These are phyloP conservation scores for Pseudocheirus occidentalis DNA, from an alignment of 2,797 vertebrate species.

Conservation along the genomic window DNA sequence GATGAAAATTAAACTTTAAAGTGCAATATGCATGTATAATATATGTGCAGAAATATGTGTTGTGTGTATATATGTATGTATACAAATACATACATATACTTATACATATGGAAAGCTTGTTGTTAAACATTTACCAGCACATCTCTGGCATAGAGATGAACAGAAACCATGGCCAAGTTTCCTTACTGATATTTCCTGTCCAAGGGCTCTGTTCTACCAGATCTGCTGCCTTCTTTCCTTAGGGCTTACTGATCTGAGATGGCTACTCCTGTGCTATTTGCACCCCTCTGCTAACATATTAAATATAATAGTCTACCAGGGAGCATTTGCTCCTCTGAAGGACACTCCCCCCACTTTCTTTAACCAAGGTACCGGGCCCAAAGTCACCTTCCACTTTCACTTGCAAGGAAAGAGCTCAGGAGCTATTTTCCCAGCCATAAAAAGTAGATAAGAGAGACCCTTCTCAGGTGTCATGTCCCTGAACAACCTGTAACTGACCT, in stretches of 20 bases:
- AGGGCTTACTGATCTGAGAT: background rate
- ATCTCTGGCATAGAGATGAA: background rate
- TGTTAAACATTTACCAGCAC: background rate
- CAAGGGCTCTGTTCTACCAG: background rate
- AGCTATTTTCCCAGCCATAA: background rate
- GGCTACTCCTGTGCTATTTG: background rate
- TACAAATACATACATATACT: accelerated
- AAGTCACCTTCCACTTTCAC: background rate
- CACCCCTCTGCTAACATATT: background rate
- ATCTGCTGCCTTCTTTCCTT: background rate
- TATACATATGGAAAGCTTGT: background rate
- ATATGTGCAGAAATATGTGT: background rate
- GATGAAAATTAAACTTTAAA: background rate
- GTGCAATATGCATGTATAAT: background rate
- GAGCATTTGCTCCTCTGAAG: background rate
- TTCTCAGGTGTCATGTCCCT: background rate
- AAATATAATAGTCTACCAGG: background rate
- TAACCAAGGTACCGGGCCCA: background rate
- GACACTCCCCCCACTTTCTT: background rate
- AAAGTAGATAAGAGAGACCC: background rate
- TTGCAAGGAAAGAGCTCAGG: background rate
- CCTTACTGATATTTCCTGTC: background rate
- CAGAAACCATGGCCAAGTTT: background rate
- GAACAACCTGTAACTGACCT: background rate
- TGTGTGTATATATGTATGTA: background rate